Evolutionary conservation across 2,113 vertebrate species (phyloP), one percentile per base, ranked within the genome.

Genomic region (Oreotragus oreotragus): DNA sequence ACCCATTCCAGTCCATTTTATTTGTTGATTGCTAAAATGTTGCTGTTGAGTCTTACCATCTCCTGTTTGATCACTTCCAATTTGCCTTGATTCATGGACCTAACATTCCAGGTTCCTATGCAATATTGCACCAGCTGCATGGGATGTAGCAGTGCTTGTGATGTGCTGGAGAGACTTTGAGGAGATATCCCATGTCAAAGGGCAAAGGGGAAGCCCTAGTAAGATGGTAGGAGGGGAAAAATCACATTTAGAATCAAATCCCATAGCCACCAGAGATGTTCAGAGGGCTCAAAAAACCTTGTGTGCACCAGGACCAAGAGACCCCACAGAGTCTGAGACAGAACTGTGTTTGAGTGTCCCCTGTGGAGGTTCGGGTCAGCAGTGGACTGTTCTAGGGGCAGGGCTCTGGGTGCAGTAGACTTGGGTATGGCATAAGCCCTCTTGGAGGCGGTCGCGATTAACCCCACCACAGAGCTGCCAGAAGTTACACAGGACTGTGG

Each of bases 121-220:
- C n/a, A n/a, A n/a, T n/a, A n/a, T n/a, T n/a, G n/a, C 62, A 66
- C 16, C 16, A 19, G 33, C 16, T 66, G 1, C 62, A n/a, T 66
- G 4, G 62, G 16, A 1, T 66, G 33, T 16, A 66, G 33, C 33
- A 66, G 33, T 66, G 62, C 7, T 2, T 66, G 15, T 66, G 15
- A 66, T 7, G 1, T n/a, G 33, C 8, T 66, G 33, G 62, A 66
- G 33, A 0, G 7, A 66, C 3, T n/a, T 66, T 9, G 33, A 66
- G 16, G 33, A n/a, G 33, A 66, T 66, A 66, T 5, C 33, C 33
- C 16, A n/a, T 19, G 33, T 66, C 62, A 7, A n/a, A 4, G 62
- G 7, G 62, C 33, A 66, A 66, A 66, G 33, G 33, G 17, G 8
- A 66, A 66, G 16, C 16, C 62, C 7, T 8, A 66, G 7, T n/a